Evolutionary conservation across 2,113 vertebrate species (phyloP), one percentile per base, ranked within the genome.

Genomic region (Gadus chalcogrammus): DNA sequence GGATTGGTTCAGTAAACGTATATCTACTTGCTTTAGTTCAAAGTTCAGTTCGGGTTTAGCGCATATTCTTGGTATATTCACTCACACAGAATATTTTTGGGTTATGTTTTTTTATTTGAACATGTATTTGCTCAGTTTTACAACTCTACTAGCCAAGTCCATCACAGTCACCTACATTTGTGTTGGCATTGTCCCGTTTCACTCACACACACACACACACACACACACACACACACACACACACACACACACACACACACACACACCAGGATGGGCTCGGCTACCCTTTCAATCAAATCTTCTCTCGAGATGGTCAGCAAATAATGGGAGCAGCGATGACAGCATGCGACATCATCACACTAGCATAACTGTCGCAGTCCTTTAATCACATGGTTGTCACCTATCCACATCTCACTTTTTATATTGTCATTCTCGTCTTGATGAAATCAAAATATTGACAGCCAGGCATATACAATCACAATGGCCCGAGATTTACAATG

Each of bases 51-150:
- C 31, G 3, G 31, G 59, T 11, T 11, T 61, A 61, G n/a, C n/a
- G 20, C 5, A n/a, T 7, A n/a, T n/a, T 9, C 20, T 61, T 22
- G 2, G 9, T 7, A 20, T 4, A 11, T 9, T 5, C 59, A 20
- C 20, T 17, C 9, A 61, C n/a, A 61, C 59, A n/a, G 11, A 12
- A 17, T 58, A 3, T 0, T 67, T 65, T 76, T 64, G 72, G 35
- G 65, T 69, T n/a, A 61, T n/a, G 62, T 58, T 48, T 63, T 42
- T 64, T 85, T 85, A 88, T 85, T 88, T 63, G 66, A 74, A 75
- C 67, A 85, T 66, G 78, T 69, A 79, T 79, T 81, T 80, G 73
- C 72, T 79, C 64, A 77, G 72, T 69, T 38, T 74, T 73, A 79
- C 59, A 84, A 75, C 8, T 65, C 65, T 65, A 68, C 67, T 13